Evolutionary conservation across 1,140 invertebrate species (phyloP), one percentile per base, ranked within the genome.

Genomic region (Cherax quadricarinatus): DNA sequence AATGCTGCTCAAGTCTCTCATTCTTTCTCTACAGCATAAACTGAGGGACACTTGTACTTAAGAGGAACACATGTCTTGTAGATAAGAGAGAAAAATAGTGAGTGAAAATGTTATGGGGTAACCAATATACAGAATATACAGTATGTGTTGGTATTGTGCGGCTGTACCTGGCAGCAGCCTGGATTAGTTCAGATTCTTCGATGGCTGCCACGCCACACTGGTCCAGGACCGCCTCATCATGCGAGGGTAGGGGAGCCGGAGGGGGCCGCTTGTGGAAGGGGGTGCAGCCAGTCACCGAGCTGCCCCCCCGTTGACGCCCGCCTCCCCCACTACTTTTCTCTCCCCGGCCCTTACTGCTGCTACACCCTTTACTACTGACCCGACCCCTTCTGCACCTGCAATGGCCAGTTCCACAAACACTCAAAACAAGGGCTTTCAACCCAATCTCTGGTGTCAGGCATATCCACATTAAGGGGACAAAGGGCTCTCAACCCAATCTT

Each of bases 141-240:
- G 14, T 3, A 78, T 79, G 48, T 80, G 57, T 48, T 66, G 41
- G 62, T 53, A 88, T 9, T 81, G 57, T n/a, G 16, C 96, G 96
- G 94, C 96, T 96, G 88, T 95, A 95, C 73, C 93, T 91, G 66
- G 85, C 83, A 83, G 82, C 80, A 78, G 85, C 91, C 82, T 89
- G 91, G 62, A 88, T 66, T 73, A 86, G 92, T 80, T 89, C 86
- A 51, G 94, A 93, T 75, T 93, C 93, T 18, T 94, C 94, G 89
- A 95, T 95, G 24, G 95, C 95, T 49, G 95, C 84, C 85, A 96
- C 96, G 41, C 96, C 96, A 75, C 96, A 95, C 18, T 96, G 96
- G 94, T 97, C 97, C 18, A 96, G 96, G 81, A 89, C 87, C 24
- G 88, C 87, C 57, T 92, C 90, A 66, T 92, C 83, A 66, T 73